These are phyloP conservation scores for Argya squamiceps DNA, from an alignment of 2,797 vertebrate genomes.

Conservation along the genomic window DNA sequence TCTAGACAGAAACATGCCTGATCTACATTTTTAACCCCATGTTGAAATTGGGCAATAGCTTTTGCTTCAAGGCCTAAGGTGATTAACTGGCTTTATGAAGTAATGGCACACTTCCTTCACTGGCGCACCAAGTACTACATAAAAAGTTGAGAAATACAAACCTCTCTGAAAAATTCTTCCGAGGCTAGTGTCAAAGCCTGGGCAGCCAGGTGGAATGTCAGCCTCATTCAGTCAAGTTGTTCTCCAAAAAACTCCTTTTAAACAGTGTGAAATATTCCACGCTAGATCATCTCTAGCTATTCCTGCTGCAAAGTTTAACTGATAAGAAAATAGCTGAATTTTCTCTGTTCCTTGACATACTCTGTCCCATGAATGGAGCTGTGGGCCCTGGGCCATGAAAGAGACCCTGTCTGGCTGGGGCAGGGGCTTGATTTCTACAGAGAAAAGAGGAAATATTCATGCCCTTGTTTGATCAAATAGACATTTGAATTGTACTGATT, in stretches of 20 bases:
- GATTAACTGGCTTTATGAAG: not conserved
- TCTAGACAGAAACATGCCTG: not conserved
- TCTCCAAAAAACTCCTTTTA: not conserved
- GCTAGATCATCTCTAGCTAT: not conserved
- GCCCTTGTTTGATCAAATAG: not conserved
- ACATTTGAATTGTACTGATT: not conserved
- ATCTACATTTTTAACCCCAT: rapidly evolving
- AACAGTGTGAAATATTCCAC: not conserved
- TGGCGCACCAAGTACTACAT: not conserved
- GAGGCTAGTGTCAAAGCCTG: not conserved
- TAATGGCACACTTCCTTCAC: not conserved
- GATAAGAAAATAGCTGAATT: not conserved
- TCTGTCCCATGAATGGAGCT: not conserved
- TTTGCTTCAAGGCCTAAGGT: not conserved
- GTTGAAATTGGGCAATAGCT: not conserved
- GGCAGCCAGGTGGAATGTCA: not conserved
- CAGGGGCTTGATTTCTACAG: not conserved
- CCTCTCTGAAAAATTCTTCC: not conserved
- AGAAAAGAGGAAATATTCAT: not conserved
- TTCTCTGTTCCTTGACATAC: not conserved
- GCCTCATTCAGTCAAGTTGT: not conserved
- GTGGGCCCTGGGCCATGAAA: not conserved
- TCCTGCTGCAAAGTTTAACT: not conserved
- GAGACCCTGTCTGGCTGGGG: not conserved
- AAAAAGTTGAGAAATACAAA: not conserved